phyloP scores from a whole-genome alignment of 2,113 vertebrate genomes.

The Forbesichthys agassizii region DNA sequence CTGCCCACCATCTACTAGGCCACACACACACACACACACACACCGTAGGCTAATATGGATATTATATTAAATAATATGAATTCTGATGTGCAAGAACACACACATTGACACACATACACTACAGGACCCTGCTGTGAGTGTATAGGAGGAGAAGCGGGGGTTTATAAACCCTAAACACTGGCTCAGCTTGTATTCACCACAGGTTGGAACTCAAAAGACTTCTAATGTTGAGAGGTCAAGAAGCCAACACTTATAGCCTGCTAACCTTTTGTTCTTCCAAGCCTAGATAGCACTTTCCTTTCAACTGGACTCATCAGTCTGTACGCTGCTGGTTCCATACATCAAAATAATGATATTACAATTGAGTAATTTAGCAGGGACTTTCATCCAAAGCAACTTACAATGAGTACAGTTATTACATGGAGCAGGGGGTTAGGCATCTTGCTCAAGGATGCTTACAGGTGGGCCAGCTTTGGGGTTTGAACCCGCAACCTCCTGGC shows the following conservation, averaged over 20 bases:
- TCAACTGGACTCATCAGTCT: conserved; percentile 41
- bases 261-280: conserved; percentile 44
- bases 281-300: conserved; percentile 54
- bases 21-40: conserved; percentile 23
- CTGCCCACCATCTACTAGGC: conserved; percentile 58
- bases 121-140: conserved; percentile 45
- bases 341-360: too few species aligned
- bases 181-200: conserved; percentile 69
- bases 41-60: neutral
- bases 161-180: conserved; percentile 59
- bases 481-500: too few species aligned
- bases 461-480: too few species aligned
- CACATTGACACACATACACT: conserved; percentile 31
- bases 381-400: too few species aligned
- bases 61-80: neutral
- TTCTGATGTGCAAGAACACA: neutral
- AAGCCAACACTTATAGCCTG: conserved; percentile 64
- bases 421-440: too few species aligned
- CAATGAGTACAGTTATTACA: too few species aligned
- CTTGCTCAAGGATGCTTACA: too few species aligned
- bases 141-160: neutral
- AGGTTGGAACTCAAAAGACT: conserved; percentile 73
- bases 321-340: conserved; percentile 33
- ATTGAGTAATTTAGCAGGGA: too few species aligned
- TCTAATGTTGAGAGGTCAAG: conserved; percentile 73